A percentile compares a stretch with the other conserved stretches of the same genome.
Evolutionary conservation across 2,888 invertebrate species (phyloP).

Genomic region (Eristalis pertinax): DNA sequence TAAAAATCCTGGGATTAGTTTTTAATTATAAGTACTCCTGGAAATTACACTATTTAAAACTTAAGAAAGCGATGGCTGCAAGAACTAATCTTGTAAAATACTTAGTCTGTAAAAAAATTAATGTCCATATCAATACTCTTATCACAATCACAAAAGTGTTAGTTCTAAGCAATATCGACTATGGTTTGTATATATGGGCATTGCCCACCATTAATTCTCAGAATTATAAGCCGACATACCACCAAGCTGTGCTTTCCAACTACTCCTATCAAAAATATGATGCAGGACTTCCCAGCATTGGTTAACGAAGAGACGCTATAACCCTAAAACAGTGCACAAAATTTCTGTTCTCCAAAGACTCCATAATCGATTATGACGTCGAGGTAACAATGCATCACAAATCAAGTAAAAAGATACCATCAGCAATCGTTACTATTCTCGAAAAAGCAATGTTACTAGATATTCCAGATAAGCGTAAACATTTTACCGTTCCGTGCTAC

Average conservation of each 20-base stretch:
- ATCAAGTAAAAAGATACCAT: slow-evolving; percentile 8
- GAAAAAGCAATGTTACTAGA: too few species aligned
- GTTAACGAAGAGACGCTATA: neutral
- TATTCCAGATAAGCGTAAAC: neutral
- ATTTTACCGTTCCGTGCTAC: neutral
- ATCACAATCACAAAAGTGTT: neutral
- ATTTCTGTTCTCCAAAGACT: neutral
- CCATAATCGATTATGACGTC: neutral
- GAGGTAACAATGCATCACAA: slow-evolving; percentile 4
- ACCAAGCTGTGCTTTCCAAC: neutral
- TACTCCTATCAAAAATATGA: neutral
- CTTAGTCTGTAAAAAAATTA: slow-evolving; percentile 9
- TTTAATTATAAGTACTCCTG: slow-evolving; percentile 15
- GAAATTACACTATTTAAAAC: slow-evolving; percentile 16
- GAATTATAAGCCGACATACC: slow-evolving; percentile 2
- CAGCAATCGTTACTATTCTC: slow-evolving; percentile 3
- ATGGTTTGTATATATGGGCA: neutral
- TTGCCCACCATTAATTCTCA: neutral
- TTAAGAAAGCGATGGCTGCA: too few species aligned
- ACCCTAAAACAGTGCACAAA: neutral
- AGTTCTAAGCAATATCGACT: slow-evolving; percentile 8
- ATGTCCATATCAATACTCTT: neutral
- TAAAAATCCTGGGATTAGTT: slow-evolving; percentile 2
- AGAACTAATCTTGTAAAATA: neutral
- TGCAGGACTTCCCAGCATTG: slow-evolving; percentile 1